phyloP scores from a whole-genome alignment of 1,140 invertebrate genomes.

The Geopemphigus sp. region DNA sequence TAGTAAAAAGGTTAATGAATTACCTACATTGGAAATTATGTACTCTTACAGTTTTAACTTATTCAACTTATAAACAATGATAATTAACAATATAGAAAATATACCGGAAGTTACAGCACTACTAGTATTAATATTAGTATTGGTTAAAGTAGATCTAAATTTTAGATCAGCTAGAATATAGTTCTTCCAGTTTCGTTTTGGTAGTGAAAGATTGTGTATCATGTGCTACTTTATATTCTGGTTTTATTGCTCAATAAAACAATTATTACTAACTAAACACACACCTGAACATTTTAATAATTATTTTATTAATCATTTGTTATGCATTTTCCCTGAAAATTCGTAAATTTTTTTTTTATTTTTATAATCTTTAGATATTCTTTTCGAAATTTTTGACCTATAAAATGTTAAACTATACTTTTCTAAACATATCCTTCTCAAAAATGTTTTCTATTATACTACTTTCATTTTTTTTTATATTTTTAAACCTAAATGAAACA shows the following conservation, averaged over 20 bases:
- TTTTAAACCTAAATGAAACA: too few relatives aligned
- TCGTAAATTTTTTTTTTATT: too few relatives aligned
- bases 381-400: too few relatives aligned
- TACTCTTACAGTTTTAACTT: too few relatives aligned
- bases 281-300: background rate
- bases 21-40: too few relatives aligned
- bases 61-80: conserved; percentile 16
- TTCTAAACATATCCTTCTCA: too few relatives aligned
- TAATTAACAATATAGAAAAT: background rate
- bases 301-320: background rate
- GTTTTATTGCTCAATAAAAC: background rate
- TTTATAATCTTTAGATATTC: too few relatives aligned
- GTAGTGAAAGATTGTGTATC: background rate
- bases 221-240: background rate
- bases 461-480: too few relatives aligned
- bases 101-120: background rate
- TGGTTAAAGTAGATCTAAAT: background rate
- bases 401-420: too few relatives aligned
- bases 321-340: too few relatives aligned
- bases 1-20: conserved; percentile 42
- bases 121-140: background rate
- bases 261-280: background rate
- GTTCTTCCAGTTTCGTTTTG: conserved; percentile 8
- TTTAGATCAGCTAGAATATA: conserved; percentile 7
- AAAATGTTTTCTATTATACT: too few relatives aligned